phyloP scores from a whole-genome alignment of 2,113 vertebrate species.

The Diadophis punctatus region DNA sequence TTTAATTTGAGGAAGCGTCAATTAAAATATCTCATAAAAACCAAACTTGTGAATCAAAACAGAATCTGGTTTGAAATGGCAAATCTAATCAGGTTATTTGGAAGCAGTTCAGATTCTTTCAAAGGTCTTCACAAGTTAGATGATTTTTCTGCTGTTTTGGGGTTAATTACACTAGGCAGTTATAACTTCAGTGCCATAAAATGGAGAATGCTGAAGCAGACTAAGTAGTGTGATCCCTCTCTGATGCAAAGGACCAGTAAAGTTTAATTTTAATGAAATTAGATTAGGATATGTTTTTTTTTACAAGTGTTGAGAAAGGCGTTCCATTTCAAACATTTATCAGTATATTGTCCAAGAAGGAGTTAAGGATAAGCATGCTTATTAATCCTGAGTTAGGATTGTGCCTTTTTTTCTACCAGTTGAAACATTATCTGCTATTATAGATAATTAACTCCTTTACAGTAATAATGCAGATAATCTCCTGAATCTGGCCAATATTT shows the following conservation, averaged over 20 bases:
- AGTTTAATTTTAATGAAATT: not conserved
- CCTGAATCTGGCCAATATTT: not conserved
- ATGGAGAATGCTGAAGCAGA: not conserved
- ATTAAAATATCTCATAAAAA: not conserved
- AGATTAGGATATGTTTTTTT: not conserved
- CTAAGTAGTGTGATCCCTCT: not conserved
- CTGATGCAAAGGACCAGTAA: not conserved
- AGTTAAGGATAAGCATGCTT: not conserved
- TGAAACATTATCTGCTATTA: not conserved
- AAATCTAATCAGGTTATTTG: not conserved
- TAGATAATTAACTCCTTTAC: not conserved
- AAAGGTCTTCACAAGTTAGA: not conserved
- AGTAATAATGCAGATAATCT: not conserved
- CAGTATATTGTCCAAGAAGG: not conserved
- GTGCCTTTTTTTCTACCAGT: not conserved
- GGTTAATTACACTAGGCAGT: not conserved
- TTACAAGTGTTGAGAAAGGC: not conserved
- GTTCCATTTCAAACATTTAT: not conserved
- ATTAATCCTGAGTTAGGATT: not conserved
- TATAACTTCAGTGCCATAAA: not conserved
- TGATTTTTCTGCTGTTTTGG: not conserved
- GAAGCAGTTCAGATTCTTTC: not conserved
- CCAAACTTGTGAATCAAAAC: not conserved
- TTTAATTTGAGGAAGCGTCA: not conserved
- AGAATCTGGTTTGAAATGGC: not conserved